Base-by-base conservation (phyloP, 2,113 vertebrate genomes). In the Calonectris borealis region DNA sequence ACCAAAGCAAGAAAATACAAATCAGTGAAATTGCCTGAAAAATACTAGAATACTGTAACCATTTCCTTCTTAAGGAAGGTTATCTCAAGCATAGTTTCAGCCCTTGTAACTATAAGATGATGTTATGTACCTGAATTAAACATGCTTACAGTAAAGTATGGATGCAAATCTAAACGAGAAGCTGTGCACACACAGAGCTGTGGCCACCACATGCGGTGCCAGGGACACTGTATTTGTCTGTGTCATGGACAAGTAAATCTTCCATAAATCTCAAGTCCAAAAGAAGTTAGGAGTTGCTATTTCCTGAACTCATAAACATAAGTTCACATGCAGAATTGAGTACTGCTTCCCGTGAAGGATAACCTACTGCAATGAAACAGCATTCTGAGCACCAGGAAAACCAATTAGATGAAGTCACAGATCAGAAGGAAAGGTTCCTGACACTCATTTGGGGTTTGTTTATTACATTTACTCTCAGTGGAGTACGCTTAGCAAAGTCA, bases 121-220 rank as follows among this genome's bases (percentile, higher is more conserved):
- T 6, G 2, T 4, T 42, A 36, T 18, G 32, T 36, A 62, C 32
- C 16, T 10, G 15, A 82, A 20, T 31, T n/a, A 16, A n/a, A 64
- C 0, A 1, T 17, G 7, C 36, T 88, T 48, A 27, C 34, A 38
- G 68, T 24, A 57, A 48, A 60, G 40, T 83, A 10, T 1, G 26
- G 11, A 31, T 27, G 31, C 26, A 57, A 48, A 66, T 22, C 31
- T 49, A 38, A 72, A 31, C 1, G 19, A 26, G 25, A 89, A 62
- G 20, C 42, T 51, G 6, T 14, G 29, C 9, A 16, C 12, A 7
- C 70, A 55, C 57, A 54, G 2, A 22, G 51, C 13, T 9, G 16
- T 0, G 27, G 34, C 38, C 72, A 84, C 34, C 24, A 25, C 0
- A 0, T 7, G 13, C 25, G 29, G 10, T 49, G 62, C 36, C 51